Base-by-base conservation (phyloP, 2,113 vertebrate genomes). In the Nymphicus hollandicus region DNA sequence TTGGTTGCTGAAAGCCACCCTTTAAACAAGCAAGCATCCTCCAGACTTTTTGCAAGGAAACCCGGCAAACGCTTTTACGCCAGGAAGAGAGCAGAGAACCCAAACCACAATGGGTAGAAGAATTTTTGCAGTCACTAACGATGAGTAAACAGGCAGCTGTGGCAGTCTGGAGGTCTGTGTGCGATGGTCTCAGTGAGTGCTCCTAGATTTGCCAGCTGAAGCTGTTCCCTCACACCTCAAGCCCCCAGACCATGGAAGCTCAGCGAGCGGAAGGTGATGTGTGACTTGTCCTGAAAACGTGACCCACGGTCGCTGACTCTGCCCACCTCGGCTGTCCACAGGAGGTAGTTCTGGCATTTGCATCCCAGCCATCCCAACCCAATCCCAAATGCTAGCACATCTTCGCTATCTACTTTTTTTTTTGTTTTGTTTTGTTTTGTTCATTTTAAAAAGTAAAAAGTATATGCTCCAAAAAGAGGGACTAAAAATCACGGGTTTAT, bases 321-420 rank as follows among this genome's bases (percentile, higher is more conserved):
- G 91, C 65, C 80, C 58, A 44, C 88, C 93, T 89, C 10, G 73
- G 86, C 90, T n/a, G 50, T 35, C 82, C 39, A 64, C 92, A 94
- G 96, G 98, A 98, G 97, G 98, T 97, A 97, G 97, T 97, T 96
- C 87, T 95, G 97, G 95, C 81, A 58, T 60, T 50, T 49, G 39
- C 52, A 81, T 61, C 96, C 86, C 76, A 86, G 88, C 94, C 93
- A 91, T 72, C 86, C 95, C 95, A 86, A 69, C 89, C 91, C 94
- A 77, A 86, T 24, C 93, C 95, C 91, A 17, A 63, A 80, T 39
- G 17, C 97, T 96, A 96, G 86, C 93, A 82, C 95, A 90, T 93
- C 72, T 92, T 66, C 7, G 35, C 91, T 97, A 96, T 5, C 96
- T 96, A 94, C 35, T 53, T 35, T 24, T 28, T 55, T 70, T n/a